Evolutionary conservation across 30 jellyfish, hydroid and myxozoan species (phyloP).

Genomic region (Rhopilema esculentum): DNA sequence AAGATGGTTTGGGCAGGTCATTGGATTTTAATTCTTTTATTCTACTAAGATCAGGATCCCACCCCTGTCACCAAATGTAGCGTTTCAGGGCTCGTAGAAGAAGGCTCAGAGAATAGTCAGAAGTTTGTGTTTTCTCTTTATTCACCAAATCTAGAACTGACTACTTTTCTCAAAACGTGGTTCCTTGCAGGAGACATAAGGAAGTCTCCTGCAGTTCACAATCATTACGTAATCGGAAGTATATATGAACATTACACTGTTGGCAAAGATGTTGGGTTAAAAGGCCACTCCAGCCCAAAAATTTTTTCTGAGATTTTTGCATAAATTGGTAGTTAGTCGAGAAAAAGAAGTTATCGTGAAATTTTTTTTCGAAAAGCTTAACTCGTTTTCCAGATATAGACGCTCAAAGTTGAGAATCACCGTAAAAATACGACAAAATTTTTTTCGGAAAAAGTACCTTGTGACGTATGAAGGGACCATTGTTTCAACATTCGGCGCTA

Average conservation of each 20-base stretch:
- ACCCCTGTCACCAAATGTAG: conserved; percentile 2
- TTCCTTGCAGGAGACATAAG: neutral
- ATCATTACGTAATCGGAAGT: neutral
- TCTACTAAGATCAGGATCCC: conserved; percentile 4
- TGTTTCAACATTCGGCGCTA: no score
- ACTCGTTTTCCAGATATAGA: no score
- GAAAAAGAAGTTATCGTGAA: no score
- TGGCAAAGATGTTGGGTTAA: no score
- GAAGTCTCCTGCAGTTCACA: neutral
- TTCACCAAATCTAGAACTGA: neutral
- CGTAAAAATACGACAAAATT: no score
- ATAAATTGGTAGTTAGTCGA: no score
- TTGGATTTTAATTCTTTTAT: conserved; percentile 16
- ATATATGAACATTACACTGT: neutral
- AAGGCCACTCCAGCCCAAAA: no score
- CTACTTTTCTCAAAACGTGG: neutral
- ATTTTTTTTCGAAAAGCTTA: no score
- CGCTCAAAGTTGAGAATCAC: no score
- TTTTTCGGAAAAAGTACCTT: no score
- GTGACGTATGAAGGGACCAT: no score
- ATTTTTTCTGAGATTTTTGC: no score
- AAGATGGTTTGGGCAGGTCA: conserved; percentile 34
- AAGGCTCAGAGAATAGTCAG: neutral
- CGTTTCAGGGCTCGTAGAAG: neutral
- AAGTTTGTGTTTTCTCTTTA: neutral